Percentiles rank a stretch among this genome's conserved stretches.
Conservation (phyloP, 2,797 vertebrate species). For the Rallus crepitans region DNA sequence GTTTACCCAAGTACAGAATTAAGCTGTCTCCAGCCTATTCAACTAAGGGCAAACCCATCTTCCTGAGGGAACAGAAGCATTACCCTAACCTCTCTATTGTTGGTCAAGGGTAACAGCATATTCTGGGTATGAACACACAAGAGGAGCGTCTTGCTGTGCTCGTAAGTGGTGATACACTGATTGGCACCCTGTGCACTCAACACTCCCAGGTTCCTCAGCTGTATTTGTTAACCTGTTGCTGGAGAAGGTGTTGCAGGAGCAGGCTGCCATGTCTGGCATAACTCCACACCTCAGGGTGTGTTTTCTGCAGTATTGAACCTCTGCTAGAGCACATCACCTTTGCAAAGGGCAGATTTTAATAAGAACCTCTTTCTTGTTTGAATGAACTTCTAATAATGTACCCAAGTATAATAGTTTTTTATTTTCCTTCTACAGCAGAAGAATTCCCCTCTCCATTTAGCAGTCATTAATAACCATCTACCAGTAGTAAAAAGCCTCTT, state of each 20-base stretch:
- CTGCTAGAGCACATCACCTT: not conserved
- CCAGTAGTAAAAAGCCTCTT: slow-evolving; percentile 83
- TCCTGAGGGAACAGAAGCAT: not conserved
- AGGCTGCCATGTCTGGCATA: not conserved
- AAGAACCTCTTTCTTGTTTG: not conserved
- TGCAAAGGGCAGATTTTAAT: not conserved
- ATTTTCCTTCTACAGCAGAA: slow-evolving; percentile 79
- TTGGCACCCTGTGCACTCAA: fast-evolving
- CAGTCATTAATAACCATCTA: slow-evolving; percentile 84
- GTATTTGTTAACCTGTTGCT: not conserved
- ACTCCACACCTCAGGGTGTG: not conserved
- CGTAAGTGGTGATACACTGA: not conserved
- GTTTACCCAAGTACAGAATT: not conserved
- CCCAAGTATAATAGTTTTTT: not conserved
- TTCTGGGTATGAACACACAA: fast-evolving
- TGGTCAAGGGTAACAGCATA: not conserved
- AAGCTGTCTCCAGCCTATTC: not conserved
- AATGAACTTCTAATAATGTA: not conserved
- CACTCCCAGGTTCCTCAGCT: not conserved
- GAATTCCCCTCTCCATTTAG: slow-evolving; percentile 87
- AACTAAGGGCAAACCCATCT: not conserved
- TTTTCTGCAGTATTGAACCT: not conserved
- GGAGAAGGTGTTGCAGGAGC: not conserved
- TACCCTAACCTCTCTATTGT: not conserved
- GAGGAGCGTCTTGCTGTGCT: not conserved